These are phyloP conservation scores for Melanerpes formicivorus DNA, from an alignment of 2,113 vertebrate genomes.

Conservation along the genomic window DNA sequence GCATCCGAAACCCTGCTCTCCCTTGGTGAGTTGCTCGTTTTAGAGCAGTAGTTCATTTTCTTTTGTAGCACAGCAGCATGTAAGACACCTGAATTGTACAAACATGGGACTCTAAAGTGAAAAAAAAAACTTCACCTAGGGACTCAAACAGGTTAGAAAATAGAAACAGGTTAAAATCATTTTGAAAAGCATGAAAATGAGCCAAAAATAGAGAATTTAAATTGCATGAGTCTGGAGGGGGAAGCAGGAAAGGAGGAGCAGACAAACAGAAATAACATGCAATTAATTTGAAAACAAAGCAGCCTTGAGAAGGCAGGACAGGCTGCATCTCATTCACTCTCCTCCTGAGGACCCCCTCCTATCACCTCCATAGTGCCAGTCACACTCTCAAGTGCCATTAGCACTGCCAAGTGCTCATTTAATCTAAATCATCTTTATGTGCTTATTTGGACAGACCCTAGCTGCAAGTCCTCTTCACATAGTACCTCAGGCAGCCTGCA, in stretches of 20 bases:
- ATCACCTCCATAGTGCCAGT: background rate
- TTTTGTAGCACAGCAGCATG: background rate
- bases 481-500: background rate
- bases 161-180: background rate
- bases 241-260: background rate
- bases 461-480: background rate
- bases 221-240: background rate
- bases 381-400: background rate
- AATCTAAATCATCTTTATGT: background rate
- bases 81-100: background rate
- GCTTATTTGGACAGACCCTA: background rate
- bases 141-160: background rate
- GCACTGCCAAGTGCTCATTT: background rate
- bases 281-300: background rate
- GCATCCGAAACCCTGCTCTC: conserved; percentile 92
- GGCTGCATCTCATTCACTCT: background rate
- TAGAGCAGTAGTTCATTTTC: background rate
- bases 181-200: background rate
- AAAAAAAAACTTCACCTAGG: background rate
- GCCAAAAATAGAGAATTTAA: background rate
- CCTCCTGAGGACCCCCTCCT: background rate
- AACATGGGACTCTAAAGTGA: background rate
- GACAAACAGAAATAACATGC: background rate
- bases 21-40: conserved; percentile 82
- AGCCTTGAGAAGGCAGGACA: background rate